These are phyloP conservation scores for Conchocele bisecta DNA, from an alignment of 2,888 invertebrate genomes.

Conservation along the genomic window DNA sequence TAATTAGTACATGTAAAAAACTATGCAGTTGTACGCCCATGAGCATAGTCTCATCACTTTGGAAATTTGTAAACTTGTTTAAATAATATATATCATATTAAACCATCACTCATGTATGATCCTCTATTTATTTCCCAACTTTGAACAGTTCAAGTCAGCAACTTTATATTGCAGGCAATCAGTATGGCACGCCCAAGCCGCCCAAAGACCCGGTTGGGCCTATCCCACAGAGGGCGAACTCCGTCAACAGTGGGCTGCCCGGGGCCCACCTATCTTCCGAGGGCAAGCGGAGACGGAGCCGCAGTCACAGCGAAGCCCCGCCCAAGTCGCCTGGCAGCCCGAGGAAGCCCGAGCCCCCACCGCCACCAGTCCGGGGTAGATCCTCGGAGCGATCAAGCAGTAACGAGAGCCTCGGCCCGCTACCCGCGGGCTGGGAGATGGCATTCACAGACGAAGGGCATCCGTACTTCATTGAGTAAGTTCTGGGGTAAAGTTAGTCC, in stretches of 20 bases:
- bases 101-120: too few relatives aligned
- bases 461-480: conserved; percentile 95
- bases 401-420: conserved; percentile 88
- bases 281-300: conserved; percentile 84
- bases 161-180: conserved; percentile 85
- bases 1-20: too few relatives aligned
- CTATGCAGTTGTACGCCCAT: too few relatives aligned
- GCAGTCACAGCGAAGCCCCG: conserved; percentile 85
- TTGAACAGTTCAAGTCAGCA: too few relatives aligned
- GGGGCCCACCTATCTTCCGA: conserved; percentile 85
- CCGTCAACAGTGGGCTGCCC: conserved; percentile 81
- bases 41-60: too few relatives aligned
- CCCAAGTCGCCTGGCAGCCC: conserved; percentile 67
- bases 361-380: conserved; percentile 70
- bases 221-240: conserved; percentile 76
- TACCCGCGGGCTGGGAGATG: conserved; percentile 98
- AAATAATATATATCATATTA: too few relatives aligned
- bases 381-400: conserved; percentile 77
- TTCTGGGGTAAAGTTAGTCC: too few relatives aligned
- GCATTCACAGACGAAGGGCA: conserved; percentile 98
- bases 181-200: conserved; percentile 86
- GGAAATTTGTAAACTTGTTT: too few relatives aligned
- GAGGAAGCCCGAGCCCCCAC: conserved; percentile 63
- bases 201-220: conserved; percentile 77
- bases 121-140: too few relatives aligned